Conservation (phyloP, 2,113 vertebrate species). For the Notarius lentiginosus region DNA sequence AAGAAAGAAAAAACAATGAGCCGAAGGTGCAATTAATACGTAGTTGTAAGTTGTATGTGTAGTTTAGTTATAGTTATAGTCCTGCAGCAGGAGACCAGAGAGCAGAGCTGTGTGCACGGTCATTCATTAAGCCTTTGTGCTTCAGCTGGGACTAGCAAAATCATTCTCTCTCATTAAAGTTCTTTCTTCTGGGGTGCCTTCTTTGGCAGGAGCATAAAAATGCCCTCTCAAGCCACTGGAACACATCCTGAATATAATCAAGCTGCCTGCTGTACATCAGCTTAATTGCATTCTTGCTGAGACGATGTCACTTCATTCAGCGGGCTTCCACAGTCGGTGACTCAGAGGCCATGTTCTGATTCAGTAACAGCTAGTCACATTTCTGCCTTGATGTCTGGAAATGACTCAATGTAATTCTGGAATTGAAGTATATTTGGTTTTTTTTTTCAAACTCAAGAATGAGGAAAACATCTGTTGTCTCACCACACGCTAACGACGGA, state of each 20-base stretch:
- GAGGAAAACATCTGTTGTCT: constrained; percentile 21
- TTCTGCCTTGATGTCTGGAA: constrained; percentile 25
- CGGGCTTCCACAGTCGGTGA: constrained; percentile 1
- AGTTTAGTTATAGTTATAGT: not conserved
- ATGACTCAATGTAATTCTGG: constrained; percentile 12
- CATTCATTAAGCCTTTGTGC: constrained; percentile 11
- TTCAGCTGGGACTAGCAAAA: constrained; percentile 17
- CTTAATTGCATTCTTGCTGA: constrained; percentile 33
- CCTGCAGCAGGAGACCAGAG: not conserved
- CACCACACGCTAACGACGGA: not conserved
- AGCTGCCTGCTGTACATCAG: constrained; percentile 23
- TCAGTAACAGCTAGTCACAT: constrained; percentile 23
- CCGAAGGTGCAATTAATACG: constrained; percentile 5
- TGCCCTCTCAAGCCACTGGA: constrained; percentile 21
- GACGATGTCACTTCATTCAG: constrained; percentile 22
- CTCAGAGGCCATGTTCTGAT: constrained; percentile 19
- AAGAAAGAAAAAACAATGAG: not conserved
- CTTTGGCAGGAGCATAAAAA: constrained; percentile 33
- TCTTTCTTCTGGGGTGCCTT: constrained; percentile 21
- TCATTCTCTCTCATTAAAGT: constrained; percentile 28
- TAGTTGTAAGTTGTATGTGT: not conserved
- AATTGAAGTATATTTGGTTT: not conserved
- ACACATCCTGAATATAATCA: constrained; percentile 26
- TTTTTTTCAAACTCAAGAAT: not conserved
- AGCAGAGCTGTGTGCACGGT: not conserved